A percentile compares a stretch with the other conserved stretches of the same genome.
Conservation (phyloP, 2,113 vertebrate genomes). For the Oplegnathus fasciatus region DNA sequence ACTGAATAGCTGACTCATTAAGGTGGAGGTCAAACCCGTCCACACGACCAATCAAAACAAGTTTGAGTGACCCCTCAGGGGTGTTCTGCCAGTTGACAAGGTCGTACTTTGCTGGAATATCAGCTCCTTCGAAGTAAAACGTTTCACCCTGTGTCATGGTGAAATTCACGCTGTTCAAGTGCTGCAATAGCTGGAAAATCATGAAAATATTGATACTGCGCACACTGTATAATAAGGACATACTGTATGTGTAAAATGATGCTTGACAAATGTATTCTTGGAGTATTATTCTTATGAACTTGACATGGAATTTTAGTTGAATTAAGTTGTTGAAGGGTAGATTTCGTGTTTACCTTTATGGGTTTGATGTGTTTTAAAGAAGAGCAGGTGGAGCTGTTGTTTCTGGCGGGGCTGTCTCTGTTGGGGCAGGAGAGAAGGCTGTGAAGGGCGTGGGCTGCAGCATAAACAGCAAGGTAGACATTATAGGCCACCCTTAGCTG, state of each 20-base stretch:
- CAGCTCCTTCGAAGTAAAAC: constrained; percentile 78
- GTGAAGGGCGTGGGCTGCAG: constrained; percentile 84
- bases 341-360: constrained; percentile 66
- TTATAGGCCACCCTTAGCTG: constrained; percentile 83
- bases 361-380: constrained; percentile 69
- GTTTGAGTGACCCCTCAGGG: constrained; percentile 61
- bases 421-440: constrained; percentile 76
- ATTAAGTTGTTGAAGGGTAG: too few species aligned
- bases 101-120: constrained; percentile 81
- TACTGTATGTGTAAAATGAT: too few species aligned
- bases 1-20: constrained; percentile 78
- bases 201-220: not conserved
- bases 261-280: too few species aligned
- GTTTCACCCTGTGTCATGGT: constrained; percentile 77
- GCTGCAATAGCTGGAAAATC: constrained; percentile 77
- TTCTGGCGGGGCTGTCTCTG: constrained; percentile 27
- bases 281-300: too few species aligned
- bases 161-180: constrained; percentile 79
- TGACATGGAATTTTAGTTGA: too few species aligned
- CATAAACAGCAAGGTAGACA: constrained; percentile 85
- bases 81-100: constrained; percentile 82
- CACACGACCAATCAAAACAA: constrained; percentile 75
- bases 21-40: constrained; percentile 73
- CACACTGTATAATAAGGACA: too few species aligned
- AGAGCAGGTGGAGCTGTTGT: constrained; percentile 63